A percentile compares a stretch with the other conserved stretches of the same genome.
Conservation (phyloP, 2,888 invertebrate genomes). For the Carpatolechia fugitivella region DNA sequence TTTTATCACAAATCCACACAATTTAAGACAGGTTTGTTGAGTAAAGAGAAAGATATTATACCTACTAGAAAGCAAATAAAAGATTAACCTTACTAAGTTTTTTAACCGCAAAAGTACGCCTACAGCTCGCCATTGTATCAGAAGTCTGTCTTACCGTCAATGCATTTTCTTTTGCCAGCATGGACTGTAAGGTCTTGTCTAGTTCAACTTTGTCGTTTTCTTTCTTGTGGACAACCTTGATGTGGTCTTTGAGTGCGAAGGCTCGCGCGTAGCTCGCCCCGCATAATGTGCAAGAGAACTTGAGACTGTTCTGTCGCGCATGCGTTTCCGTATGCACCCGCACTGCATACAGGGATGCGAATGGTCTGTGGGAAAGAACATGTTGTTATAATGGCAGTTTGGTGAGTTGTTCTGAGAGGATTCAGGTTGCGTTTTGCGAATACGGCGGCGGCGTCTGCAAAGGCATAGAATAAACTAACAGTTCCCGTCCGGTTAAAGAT, state of each 20-base stretch:
- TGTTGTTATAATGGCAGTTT: not conserved
- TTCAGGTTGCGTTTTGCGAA: not conserved
- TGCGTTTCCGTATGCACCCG: slow-evolving; percentile 88
- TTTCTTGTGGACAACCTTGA: slow-evolving; percentile 81
- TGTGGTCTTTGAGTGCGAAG: slow-evolving; percentile 86
- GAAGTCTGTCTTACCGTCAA: too few relatives aligned
- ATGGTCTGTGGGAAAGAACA: slow-evolving; percentile 73
- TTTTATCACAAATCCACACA: too few relatives aligned
- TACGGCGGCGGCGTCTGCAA: too few relatives aligned
- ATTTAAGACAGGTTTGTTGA: too few relatives aligned
- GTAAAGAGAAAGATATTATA: too few relatives aligned
- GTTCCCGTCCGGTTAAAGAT: too few relatives aligned
- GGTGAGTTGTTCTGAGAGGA: not conserved
- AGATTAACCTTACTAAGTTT: too few relatives aligned
- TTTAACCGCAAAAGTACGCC: too few relatives aligned
- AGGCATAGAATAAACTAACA: too few relatives aligned
- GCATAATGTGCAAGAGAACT: slow-evolving; percentile 84
- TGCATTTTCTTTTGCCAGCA: too few relatives aligned
- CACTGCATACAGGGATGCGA: slow-evolving; percentile 88
- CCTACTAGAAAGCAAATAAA: too few relatives aligned
- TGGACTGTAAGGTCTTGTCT: not conserved
- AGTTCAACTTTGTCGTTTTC: slow-evolving; percentile 36
- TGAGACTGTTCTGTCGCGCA: slow-evolving; percentile 83
- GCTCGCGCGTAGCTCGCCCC: slow-evolving; percentile 88
- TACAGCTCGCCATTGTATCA: too few relatives aligned